Conservation (phyloP, 1,140 invertebrate species). For the Pseudomyrmex concolor region DNA sequence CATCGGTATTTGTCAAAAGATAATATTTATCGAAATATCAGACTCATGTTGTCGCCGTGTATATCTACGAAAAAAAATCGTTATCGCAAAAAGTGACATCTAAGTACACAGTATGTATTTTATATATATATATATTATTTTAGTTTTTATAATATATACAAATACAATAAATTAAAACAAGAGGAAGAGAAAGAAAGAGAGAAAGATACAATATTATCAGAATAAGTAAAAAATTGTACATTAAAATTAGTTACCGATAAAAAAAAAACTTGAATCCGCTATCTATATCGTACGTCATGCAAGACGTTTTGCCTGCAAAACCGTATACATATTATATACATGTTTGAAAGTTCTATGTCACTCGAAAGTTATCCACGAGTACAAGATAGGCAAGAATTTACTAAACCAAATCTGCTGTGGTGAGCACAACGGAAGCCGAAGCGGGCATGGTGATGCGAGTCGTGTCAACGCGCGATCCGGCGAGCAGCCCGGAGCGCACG, state of each 20-base stretch:
- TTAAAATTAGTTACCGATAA: too few species aligned
- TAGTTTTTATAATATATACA: too few species aligned
- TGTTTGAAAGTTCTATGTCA: conserved; percentile 1
- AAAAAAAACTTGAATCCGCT: too few species aligned
- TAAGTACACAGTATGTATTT: not conserved
- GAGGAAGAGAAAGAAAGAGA: too few species aligned
- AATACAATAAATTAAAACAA: too few species aligned
- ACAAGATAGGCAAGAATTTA: conserved; percentile 19
- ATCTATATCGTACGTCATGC: too few species aligned
- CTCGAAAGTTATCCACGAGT: not conserved
- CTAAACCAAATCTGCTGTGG: conserved; percentile 25
- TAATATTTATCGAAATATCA: conserved; percentile 55
- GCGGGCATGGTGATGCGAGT: conserved; percentile 56
- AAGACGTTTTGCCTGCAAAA: too few species aligned
- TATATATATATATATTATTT: not conserved
- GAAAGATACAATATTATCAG: too few species aligned
- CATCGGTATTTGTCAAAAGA: conserved; percentile 29
- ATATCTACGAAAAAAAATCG: not conserved
- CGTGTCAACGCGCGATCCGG: conserved; percentile 30
- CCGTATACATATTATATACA: not conserved
- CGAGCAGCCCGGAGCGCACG: conserved; percentile 53
- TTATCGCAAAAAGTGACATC: not conserved
- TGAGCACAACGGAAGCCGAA: conserved; percentile 67
- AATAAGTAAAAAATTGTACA: too few species aligned
- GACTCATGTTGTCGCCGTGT: not conserved